These are phyloP conservation scores for Venusia cambrica DNA, from an alignment of 2,888 invertebrate species.

Conservation along the genomic window DNA sequence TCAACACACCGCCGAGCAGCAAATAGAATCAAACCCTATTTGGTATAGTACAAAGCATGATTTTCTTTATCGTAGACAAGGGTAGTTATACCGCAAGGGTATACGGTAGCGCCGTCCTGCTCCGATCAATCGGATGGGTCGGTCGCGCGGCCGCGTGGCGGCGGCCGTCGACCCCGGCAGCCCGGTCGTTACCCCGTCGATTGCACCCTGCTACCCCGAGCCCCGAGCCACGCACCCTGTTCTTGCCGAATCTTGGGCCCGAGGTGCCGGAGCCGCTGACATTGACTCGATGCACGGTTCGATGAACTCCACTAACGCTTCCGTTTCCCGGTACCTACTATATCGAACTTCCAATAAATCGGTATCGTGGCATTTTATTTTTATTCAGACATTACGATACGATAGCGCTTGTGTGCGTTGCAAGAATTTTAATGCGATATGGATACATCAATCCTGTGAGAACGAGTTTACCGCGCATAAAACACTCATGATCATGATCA, in stretches of 20 bases:
- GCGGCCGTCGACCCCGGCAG: conserved; percentile 73
- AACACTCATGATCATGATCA: conserved; percentile 20
- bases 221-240: conserved; percentile 65
- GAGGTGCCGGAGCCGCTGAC: conserved; percentile 67
- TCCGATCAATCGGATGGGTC: conserved; percentile 75
- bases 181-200: conserved; percentile 73
- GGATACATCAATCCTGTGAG: conserved; percentile 17
- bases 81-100: conserved; percentile 71
- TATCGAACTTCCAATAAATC: conserved; percentile 45
- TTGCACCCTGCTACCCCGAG: conserved; percentile 77
- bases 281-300: conserved; percentile 71
- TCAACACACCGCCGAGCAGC: conserved; percentile 33
- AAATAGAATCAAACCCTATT: conserved; percentile 62
- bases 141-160: conserved; percentile 74
- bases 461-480: conserved; percentile 10
- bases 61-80: conserved; percentile 52
- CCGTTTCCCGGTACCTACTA: conserved; percentile 64
- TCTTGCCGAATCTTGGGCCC: conserved; percentile 72
- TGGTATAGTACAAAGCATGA: conserved; percentile 53
- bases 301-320: conserved; percentile 60
- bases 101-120: conserved; percentile 62
- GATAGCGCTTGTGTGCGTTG: conserved; percentile 30
- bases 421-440: conserved; percentile 29
- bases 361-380: conserved; percentile 37
- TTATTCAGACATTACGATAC: conserved; percentile 23